A percentile compares a stretch with the other conserved stretches of the same genome.
Evolutionary conservation across 2,888 invertebrate species (phyloP).

Genomic region (Stomorhina lunata): DNA sequence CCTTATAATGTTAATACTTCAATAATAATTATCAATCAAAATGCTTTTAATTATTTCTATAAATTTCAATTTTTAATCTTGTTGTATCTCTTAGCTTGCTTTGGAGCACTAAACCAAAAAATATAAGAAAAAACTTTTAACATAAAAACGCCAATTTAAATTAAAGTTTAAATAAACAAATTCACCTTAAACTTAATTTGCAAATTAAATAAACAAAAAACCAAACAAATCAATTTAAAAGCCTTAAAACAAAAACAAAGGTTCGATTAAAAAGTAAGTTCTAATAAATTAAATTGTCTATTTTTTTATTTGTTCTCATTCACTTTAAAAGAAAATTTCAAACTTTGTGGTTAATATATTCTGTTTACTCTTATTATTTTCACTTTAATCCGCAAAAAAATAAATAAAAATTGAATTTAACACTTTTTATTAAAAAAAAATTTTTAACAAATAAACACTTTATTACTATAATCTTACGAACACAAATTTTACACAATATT

Average conservation of each 20-base stretch:
- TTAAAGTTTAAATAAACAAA: conserved; percentile 62
- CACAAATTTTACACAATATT: background rate
- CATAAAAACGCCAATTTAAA: conserved; percentile 58
- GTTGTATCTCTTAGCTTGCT: conserved; percentile 80
- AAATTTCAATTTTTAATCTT: conserved; percentile 70
- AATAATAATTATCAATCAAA: conserved; percentile 49
- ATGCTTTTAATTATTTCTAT: conserved; percentile 67
- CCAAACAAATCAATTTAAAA: conserved; percentile 13
- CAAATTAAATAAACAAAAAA: conserved; percentile 32
- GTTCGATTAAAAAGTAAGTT: conserved; percentile 62
- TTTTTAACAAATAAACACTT: background rate
- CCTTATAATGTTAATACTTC: conserved; percentile 17
- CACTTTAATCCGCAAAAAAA: conserved; percentile 7
- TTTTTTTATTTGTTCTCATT: background rate
- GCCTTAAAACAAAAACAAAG: conserved; percentile 42
- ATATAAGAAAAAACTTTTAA: conserved; percentile 37
- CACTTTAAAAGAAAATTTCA: background rate
- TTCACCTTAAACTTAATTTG: conserved; percentile 53
- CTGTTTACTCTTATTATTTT: conserved; percentile 41
- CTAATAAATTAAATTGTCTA: conserved; percentile 25
- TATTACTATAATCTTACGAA: background rate
- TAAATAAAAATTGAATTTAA: background rate
- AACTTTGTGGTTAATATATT: conserved; percentile 40
- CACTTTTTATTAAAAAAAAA: background rate
- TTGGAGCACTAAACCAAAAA: conserved; percentile 79